Evolutionary conservation across 1,140 invertebrate genomes (phyloP), one percentile per base, ranked within the genome.

Genomic region (Bombus confusus): DNA sequence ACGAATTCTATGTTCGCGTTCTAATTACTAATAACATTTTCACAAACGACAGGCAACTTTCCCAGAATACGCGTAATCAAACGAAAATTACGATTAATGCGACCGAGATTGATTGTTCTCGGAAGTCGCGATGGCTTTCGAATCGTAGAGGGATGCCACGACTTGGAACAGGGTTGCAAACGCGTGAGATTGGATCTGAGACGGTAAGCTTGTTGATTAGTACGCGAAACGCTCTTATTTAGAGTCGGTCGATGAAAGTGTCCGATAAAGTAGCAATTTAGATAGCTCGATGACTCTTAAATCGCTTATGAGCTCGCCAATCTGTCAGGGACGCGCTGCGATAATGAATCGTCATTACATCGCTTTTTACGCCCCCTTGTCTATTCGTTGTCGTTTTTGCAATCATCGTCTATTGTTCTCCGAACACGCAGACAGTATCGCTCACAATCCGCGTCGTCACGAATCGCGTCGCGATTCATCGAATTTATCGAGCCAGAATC

Each of bases 351-450:
- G 83, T 85, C 77, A 64, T 85, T 73, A 73, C 68, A 71, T 39
- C 57, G 83, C 68, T 85, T 73, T 85, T 85, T 64, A 72, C 57
- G 57, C 39, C 69, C 52, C 47, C 62, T 76, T 39, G 43, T 71
- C 47, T 41, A 25, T 66, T n/a, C 76, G 28, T 31, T 73, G 39
- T 22, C 71, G 78, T 81, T 85, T 85, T 74, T 74, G 59, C 84
- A 85, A 85, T 85, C 84, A 85, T 81, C 78, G 37, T 25, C 69
- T 34, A 85, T 85, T 85, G 79, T 85, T 59, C 78, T 31, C 8
- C 43, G 57, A 43, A 47, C 62, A 34, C 66, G 52, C 43, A 34
- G 81, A 68, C 68, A 52, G 47, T 64, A 34, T 22, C 43, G 28
- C 43, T 15, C 12, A 41, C 31, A 47, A 22, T 31, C 34, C 52